Percentiles rank a stretch among this genome's conserved stretches.
Conservation (phyloP, 2,113 vertebrate species). For the Lanius ludovicianus region DNA sequence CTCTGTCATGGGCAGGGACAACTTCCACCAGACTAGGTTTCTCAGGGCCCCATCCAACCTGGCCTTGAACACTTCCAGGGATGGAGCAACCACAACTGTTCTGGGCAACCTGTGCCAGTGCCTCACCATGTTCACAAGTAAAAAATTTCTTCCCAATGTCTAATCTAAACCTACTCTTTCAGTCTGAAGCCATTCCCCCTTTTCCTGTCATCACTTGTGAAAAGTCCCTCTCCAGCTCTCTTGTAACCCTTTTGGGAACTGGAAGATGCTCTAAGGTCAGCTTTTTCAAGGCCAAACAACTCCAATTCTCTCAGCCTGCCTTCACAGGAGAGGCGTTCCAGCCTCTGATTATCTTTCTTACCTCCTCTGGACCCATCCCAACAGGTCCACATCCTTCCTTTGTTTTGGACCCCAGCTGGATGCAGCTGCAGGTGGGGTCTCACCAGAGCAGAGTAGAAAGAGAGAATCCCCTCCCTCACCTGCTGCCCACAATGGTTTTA, state of each 20-base stretch:
- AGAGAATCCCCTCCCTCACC: neutral
- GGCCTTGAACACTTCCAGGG: neutral
- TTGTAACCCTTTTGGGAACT: neutral
- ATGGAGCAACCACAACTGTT: neutral
- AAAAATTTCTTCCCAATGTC: neutral
- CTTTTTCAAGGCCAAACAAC: neutral
- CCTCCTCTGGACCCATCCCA: neutral
- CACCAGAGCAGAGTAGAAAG: neutral
- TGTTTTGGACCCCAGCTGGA: neutral
- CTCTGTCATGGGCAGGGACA: fast-evolving
- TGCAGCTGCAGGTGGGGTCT: neutral
- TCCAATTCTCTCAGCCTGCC: neutral
- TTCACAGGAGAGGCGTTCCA: neutral
- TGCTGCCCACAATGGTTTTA: neutral
- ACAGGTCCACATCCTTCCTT: neutral
- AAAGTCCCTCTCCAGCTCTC: neutral
- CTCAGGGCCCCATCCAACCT: neutral
- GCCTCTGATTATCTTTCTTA: neutral
- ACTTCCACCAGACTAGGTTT: neutral
- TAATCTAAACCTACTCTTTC: neutral
- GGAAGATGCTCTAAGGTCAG: neutral
- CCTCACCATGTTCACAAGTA: neutral
- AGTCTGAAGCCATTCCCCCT: neutral
- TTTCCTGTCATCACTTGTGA: neutral
- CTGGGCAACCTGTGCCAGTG: neutral